These are phyloP conservation scores for Amblyopsis rosae DNA, from an alignment of 2,113 vertebrate genomes.

Conservation along the genomic window DNA sequence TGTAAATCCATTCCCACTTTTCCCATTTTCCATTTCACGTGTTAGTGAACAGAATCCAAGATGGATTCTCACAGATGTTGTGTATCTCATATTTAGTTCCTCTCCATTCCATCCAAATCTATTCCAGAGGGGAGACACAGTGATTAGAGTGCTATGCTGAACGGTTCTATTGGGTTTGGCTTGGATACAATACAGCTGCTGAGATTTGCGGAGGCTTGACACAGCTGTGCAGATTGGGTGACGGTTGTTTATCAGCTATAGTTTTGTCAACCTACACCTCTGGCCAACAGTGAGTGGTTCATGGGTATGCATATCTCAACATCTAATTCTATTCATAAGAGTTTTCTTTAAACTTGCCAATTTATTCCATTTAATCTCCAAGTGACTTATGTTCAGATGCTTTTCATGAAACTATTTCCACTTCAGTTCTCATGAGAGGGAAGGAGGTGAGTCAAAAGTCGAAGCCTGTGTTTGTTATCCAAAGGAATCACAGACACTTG, in stretches of 20 bases:
- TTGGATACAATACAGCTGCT: slow-evolving; percentile 54
- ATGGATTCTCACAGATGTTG: slow-evolving; percentile 54
- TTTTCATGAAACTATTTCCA: no score
- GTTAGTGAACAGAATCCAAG: slow-evolving; percentile 30
- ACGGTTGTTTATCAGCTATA: slow-evolving; percentile 16
- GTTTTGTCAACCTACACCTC: neutral
- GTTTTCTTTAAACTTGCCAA: no score
- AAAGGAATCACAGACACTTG: neutral
- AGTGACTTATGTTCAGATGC: no score
- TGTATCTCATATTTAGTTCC: slow-evolving; percentile 2
- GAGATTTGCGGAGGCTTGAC: slow-evolving; percentile 39
- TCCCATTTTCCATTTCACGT: neutral
- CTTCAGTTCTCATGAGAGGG: no score
- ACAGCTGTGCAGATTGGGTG: slow-evolving; percentile 55
- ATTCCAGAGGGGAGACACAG: slow-evolving; percentile 23
- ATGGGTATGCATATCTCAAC: neutral
- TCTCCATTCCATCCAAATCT: slow-evolving; percentile 28
- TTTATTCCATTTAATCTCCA: no score
- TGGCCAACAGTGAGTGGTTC: neutral
- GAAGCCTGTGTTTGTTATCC: neutral
- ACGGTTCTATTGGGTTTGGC: neutral
- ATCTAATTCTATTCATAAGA: no score
- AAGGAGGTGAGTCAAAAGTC: neutral
- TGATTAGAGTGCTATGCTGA: slow-evolving; percentile 13
- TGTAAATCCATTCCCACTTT: neutral